These are phyloP conservation scores for Andrena flavipes DNA, from an alignment of 2,888 invertebrate genomes.

Conservation along the genomic window DNA sequence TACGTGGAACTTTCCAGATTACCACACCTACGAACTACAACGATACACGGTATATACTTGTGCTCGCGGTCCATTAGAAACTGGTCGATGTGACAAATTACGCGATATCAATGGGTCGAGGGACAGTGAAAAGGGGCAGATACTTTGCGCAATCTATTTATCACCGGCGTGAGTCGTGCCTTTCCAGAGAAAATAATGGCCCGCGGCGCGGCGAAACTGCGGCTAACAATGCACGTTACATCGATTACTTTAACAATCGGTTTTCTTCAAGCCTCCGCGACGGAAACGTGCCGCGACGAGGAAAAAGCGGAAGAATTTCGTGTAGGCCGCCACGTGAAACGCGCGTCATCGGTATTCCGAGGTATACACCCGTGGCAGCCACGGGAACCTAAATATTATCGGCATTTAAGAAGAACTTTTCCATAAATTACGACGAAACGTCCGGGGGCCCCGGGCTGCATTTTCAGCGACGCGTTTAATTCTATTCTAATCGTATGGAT, in stretches of 20 bases:
- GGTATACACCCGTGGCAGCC: constrained; percentile 7
- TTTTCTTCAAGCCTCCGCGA: constrained; percentile 7
- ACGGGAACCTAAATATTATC: not conserved
- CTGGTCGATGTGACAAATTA: constrained; percentile 65
- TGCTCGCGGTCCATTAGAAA: constrained; percentile 33
- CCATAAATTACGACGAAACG: constrained; percentile 27
- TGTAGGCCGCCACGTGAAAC: constrained; percentile 36
- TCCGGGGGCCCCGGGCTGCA: not conserved
- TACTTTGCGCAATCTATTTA: constrained; percentile 54
- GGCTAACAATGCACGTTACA: constrained; percentile 33
- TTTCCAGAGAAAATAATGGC: constrained; percentile 35
- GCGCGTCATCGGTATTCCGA: constrained; percentile 41
- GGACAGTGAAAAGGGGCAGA: constrained; percentile 1
- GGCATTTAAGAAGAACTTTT: constrained; percentile 23
- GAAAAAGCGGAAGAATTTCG: constrained; percentile 41
- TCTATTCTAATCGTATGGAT: constrained; percentile 59
- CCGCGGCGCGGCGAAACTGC: not conserved
- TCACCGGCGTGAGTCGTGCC: constrained; percentile 40
- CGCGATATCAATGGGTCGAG: constrained; percentile 50
- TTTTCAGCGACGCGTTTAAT: constrained; percentile 17
- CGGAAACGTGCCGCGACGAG: constrained; percentile 38
- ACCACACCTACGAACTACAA: constrained; percentile 22
- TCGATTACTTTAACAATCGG: constrained; percentile 41
- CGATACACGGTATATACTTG: not conserved
- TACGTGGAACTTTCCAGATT: constrained; percentile 23